Evolutionary conservation across 1,140 invertebrate species (phyloP).

Genomic region (Diploscapter pachys): DNA sequence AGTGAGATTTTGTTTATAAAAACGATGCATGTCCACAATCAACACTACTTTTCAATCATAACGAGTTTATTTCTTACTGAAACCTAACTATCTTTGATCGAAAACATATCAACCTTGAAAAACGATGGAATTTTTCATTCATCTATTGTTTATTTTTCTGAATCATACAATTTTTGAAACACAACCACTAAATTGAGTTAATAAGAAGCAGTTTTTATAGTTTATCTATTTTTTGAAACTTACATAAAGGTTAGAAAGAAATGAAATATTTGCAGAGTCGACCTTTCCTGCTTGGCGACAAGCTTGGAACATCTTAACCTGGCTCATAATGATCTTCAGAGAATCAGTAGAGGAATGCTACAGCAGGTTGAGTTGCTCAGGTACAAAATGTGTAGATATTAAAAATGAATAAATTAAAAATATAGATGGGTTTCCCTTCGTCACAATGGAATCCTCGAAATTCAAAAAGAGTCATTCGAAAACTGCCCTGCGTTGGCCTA

Average conservation of each 20-base stretch:
- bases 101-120: background rate
- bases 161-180: background rate
- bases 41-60: background rate
- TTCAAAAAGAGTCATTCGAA: slow-evolving; percentile 19
- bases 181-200: background rate
- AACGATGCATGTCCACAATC: background rate
- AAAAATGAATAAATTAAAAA: too few relatives aligned
- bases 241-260: background rate
- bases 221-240: too few relatives aligned
- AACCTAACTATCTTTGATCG: background rate
- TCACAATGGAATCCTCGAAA: slow-evolving; percentile 27
- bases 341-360: slow-evolving; percentile 14
- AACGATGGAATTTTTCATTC: background rate
- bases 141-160: background rate
- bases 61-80: background rate
- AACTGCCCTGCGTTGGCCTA: slow-evolving; percentile 10
- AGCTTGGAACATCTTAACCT: slow-evolving; percentile 14
- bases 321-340: slow-evolving; percentile 28
- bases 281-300: slow-evolving; percentile 23
- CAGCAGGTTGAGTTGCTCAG: slow-evolving; percentile 15
- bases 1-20: background rate
- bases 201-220: background rate
- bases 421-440: slow-evolving; percentile 6
- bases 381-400: background rate
- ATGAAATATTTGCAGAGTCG: slow-evolving; percentile 9